Conservation (phyloP, 2,888 invertebrate genomes). For the Xestia xanthographa region DNA sequence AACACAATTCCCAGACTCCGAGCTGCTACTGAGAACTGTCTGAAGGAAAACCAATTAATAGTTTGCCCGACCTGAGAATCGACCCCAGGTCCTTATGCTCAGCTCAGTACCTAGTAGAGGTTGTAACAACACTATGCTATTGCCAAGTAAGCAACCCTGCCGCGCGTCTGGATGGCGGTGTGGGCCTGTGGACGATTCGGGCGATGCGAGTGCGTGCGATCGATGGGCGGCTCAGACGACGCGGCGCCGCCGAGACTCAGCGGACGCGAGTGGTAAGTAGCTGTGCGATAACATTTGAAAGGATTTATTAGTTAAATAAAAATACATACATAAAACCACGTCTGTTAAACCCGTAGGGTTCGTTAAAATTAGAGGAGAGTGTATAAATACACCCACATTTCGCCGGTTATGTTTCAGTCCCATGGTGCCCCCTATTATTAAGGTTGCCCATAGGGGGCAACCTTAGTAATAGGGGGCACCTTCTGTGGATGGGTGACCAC, state of each 20-base stretch:
- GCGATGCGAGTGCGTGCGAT: constrained; percentile 81
- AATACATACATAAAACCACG: neutral
- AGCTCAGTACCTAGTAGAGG: neutral
- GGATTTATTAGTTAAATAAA: neutral
- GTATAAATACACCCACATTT: neutral
- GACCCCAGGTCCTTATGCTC: neutral
- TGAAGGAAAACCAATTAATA: neutral
- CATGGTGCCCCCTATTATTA: too few relatives aligned
- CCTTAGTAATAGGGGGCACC: too few relatives aligned
- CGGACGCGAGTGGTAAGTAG: constrained; percentile 66
- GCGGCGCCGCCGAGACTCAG: constrained; percentile 69
- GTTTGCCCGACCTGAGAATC: neutral
- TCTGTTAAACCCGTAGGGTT: neutral
- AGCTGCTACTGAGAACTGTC: neutral
- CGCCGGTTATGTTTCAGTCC: neutral
- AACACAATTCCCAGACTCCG: neutral
- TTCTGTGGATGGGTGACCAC: too few relatives aligned
- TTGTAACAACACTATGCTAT: neutral
- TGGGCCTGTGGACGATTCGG: constrained; percentile 55
- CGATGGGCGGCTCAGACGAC: constrained; percentile 83
- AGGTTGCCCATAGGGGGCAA: too few relatives aligned
- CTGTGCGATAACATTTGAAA: constrained; percentile 24
- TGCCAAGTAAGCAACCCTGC: constrained; percentile 53
- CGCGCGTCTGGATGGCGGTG: constrained; percentile 48
- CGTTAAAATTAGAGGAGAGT: neutral